These are phyloP conservation scores for Aythya baeri DNA, from an alignment of 2,113 vertebrate species.

Conservation along the genomic window DNA sequence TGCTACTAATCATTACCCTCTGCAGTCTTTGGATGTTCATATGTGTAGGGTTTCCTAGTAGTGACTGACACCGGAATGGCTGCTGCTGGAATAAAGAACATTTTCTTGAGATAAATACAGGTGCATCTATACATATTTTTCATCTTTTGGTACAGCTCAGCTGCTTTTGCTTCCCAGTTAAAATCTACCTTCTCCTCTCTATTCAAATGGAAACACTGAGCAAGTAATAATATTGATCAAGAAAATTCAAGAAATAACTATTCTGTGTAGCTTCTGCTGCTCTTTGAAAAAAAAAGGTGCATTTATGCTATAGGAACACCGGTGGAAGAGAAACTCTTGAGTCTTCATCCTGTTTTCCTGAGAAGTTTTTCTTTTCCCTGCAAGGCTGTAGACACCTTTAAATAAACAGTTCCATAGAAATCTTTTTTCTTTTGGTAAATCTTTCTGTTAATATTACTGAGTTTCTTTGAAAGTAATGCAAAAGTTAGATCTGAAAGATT, in stretches of 20 bases:
- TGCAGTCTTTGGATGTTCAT: constrained; percentile 8
- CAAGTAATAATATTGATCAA: not conserved
- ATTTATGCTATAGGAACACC: not conserved
- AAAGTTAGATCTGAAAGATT: not conserved
- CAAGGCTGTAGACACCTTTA: not conserved
- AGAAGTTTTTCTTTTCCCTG: not conserved
- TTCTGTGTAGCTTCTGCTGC: not conserved
- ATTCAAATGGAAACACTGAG: not conserved
- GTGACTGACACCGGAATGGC: not conserved
- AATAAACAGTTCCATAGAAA: not conserved
- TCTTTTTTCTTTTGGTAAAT: not conserved
- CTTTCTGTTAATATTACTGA: not conserved
- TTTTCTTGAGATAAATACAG: not conserved
- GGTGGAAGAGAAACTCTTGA: not conserved
- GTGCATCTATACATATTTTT: not conserved
- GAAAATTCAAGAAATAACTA: not conserved
- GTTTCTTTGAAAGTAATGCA: not conserved
- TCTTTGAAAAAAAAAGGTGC: not conserved
- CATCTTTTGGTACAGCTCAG: not conserved
- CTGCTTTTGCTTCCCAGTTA: not conserved
- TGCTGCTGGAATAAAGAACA: constrained; percentile 49
- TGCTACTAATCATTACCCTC: constrained; percentile 43
- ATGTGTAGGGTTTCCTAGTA: constrained; percentile 20
- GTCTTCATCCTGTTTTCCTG: not conserved
- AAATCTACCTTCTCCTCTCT: not conserved